A percentile compares a stretch with the other conserved stretches of the same genome.
These are phyloP conservation scores for Denticeps clupeoides DNA, from an alignment of 2,797 vertebrate genomes.

Conservation along the genomic window DNA sequence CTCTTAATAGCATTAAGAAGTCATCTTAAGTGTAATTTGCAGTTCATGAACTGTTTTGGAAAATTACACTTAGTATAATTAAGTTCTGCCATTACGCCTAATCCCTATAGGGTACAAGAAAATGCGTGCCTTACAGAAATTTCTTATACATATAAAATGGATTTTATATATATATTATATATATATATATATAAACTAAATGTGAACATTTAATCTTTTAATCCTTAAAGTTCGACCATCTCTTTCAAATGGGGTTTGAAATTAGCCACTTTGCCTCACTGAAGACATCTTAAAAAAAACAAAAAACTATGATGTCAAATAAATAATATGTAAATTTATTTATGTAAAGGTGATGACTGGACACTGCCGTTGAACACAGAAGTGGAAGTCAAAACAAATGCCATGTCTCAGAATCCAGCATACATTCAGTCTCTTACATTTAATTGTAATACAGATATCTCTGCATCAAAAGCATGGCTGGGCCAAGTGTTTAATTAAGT, in stretches of 20 bases:
- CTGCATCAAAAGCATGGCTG: slow-evolving; percentile 46
- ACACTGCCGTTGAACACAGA: too few species aligned
- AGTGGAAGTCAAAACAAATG: too few species aligned
- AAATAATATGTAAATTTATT: too few species aligned
- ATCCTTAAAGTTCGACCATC: too few species aligned
- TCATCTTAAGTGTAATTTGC: slow-evolving; percentile 74
- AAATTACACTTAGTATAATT: slow-evolving; percentile 80
- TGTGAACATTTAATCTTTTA: too few species aligned
- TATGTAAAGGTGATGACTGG: too few species aligned
- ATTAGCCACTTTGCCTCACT: too few species aligned
- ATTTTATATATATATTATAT: slow-evolving; percentile 43
- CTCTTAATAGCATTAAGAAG: slow-evolving; percentile 67
- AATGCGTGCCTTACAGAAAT: slow-evolving; percentile 59
- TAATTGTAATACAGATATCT: slow-evolving; percentile 53
- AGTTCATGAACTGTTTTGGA: slow-evolving; percentile 76
- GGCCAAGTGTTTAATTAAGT: slow-evolving; percentile 54
- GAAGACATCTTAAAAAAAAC: too few species aligned
- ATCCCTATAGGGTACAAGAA: slow-evolving; percentile 62
- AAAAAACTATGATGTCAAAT: too few species aligned
- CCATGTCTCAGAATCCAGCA: slow-evolving; percentile 19
- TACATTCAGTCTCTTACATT: slow-evolving; percentile 49
- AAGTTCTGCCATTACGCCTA: slow-evolving; percentile 72
- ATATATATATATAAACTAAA: slow-evolving; percentile 9
- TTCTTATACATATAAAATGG: too few species aligned
- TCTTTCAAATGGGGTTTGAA: too few species aligned